Evolutionary conservation across 2,888 invertebrate species (phyloP).

Genomic region (Parapristionchus giblindavisi): DNA sequence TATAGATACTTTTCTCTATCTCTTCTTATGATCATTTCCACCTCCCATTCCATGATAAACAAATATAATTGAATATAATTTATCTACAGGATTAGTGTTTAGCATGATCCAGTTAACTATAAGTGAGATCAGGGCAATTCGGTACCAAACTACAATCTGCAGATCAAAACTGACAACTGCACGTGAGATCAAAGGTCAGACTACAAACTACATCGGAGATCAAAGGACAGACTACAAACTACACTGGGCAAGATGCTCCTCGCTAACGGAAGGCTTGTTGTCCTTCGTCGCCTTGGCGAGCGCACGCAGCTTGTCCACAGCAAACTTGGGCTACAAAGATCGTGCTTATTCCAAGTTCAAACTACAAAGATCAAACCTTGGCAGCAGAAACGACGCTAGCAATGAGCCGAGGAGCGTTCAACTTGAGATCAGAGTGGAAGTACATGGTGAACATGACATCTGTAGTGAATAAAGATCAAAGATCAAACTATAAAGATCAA

Average conservation of each 20-base stretch:
- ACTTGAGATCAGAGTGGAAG: neutral
- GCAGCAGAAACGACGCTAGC: neutral
- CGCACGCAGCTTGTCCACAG: neutral
- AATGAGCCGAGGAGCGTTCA: neutral
- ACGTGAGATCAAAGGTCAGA: neutral
- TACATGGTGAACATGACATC: neutral
- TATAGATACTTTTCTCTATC: too few species aligned
- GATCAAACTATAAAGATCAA: neutral
- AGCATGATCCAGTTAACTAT: too few species aligned
- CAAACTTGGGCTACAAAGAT: constrained; percentile 2
- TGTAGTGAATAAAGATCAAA: neutral
- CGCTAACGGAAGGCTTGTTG: neutral
- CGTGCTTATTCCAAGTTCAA: neutral
- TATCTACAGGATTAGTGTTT: too few species aligned
- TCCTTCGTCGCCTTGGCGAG: neutral
- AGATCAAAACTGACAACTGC: too few species aligned
- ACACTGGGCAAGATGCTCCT: neutral
- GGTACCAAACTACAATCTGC: too few species aligned
- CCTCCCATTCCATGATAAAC: too few species aligned
- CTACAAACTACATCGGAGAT: neutral
- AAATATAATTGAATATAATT: too few species aligned
- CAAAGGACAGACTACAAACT: neutral
- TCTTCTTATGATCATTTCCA: too few species aligned
- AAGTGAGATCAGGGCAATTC: too few species aligned
- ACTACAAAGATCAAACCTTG: neutral